phyloP scores from a whole-genome alignment of 2,888 invertebrate genomes.

The Sturmia bella region DNA sequence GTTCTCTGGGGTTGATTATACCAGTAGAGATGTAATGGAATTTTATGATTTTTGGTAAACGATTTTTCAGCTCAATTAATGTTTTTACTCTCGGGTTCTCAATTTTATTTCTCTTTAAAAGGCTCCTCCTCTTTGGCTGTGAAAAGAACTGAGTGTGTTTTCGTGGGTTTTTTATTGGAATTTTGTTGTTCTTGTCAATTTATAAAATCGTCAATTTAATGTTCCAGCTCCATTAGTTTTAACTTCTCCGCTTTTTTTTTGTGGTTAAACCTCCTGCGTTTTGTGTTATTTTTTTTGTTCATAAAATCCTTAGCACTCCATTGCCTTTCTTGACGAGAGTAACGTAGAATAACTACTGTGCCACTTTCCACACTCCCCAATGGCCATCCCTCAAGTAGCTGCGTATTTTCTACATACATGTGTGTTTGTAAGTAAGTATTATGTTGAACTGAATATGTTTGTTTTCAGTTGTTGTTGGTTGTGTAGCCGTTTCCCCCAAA shows the following conservation, averaged over 20 bases:
- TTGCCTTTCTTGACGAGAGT: constrained; percentile 62
- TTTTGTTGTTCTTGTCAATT: constrained; percentile 47
- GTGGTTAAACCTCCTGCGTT: constrained; percentile 61
- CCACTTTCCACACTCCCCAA: background rate
- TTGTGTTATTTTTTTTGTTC: constrained; percentile 26
- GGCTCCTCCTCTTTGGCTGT: constrained; percentile 58
- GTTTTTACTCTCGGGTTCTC: background rate
- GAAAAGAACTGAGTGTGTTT: constrained; percentile 40
- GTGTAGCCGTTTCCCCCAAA: constrained; percentile 57
- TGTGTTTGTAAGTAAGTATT: background rate
- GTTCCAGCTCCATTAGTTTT: constrained; percentile 70
- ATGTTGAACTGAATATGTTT: background rate
- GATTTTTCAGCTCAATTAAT: background rate
- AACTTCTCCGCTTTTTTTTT: constrained; percentile 64
- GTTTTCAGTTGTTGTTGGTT: constrained; percentile 13
- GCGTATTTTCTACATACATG: background rate
- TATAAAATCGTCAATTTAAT: constrained; percentile 67
- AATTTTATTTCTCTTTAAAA: background rate
- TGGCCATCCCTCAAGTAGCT: background rate
- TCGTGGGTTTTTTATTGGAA: constrained; percentile 27
- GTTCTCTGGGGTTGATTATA: constrained; percentile 35
- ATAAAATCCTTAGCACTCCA: constrained; percentile 67
- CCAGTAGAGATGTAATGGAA: constrained; percentile 29
- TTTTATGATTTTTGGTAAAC: background rate
- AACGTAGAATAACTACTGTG: constrained; percentile 38